These are phyloP conservation scores for Uromys caudimaculatus DNA, from an alignment of 2,797 vertebrate genomes.

Conservation along the genomic window DNA sequence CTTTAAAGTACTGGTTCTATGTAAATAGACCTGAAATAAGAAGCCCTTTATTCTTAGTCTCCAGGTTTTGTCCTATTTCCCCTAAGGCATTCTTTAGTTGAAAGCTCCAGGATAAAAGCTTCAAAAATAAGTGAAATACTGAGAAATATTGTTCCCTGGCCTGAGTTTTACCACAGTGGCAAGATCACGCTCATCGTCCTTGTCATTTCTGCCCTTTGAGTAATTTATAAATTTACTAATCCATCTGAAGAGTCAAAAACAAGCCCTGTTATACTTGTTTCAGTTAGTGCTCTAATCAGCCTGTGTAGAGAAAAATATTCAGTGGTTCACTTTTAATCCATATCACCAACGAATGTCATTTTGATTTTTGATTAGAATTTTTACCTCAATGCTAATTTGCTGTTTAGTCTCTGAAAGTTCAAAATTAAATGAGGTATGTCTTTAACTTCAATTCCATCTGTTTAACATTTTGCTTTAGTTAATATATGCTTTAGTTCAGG, in stretches of 20 bases:
- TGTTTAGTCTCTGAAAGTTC: slow-evolving; percentile 24
- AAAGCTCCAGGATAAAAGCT: not conserved
- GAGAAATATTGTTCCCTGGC: not conserved
- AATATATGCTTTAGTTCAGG: not conserved
- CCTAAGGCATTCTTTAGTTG: not conserved
- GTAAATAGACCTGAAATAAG: not conserved
- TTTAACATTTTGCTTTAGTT: slow-evolving; percentile 30
- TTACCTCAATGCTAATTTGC: not conserved
- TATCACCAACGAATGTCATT: not conserved
- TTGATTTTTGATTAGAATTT: slow-evolving; percentile 16
- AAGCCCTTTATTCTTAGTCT: not conserved
- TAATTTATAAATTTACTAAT: not conserved
- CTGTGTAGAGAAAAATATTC: not conserved
- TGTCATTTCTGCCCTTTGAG: not conserved
- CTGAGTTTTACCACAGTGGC: not conserved
- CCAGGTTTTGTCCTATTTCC: not conserved
- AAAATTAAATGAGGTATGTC: slow-evolving; percentile 1
- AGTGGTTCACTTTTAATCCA: not conserved
- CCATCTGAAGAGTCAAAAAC: not conserved
- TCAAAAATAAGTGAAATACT: not conserved
- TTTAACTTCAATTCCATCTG: slow-evolving; percentile 4
- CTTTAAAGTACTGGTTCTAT: not conserved
- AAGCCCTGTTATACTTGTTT: not conserved
- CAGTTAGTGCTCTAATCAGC: not conserved
- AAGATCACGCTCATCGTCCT: not conserved